These are phyloP conservation scores for Autographa pulchrina DNA, from an alignment of 2,888 invertebrate genomes.

Conservation along the genomic window DNA sequence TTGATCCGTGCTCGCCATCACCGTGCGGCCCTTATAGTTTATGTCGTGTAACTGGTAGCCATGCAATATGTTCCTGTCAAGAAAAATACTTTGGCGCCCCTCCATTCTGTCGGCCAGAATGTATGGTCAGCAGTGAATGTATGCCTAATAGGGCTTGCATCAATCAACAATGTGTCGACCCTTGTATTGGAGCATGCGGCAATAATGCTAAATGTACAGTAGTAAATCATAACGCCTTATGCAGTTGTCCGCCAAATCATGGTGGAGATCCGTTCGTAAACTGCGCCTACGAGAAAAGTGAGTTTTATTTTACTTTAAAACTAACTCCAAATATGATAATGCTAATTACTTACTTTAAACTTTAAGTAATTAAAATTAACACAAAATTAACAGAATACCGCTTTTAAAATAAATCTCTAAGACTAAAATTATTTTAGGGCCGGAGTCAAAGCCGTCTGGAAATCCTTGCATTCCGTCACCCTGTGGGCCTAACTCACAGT, in stretches of 20 bases:
- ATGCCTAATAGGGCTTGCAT: conserved; percentile 94
- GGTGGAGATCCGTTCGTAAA: conserved; percentile 95
- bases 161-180: conserved; percentile 94
- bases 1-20: conserved; percentile 90
- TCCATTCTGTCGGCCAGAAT: conserved; percentile 94
- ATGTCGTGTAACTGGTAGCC: conserved; percentile 92
- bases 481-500: conserved; percentile 95
- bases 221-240: conserved; percentile 95
- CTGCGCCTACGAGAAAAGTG: conserved; percentile 92
- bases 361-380: not conserved
- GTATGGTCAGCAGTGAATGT: conserved; percentile 95
- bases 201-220: conserved; percentile 94
- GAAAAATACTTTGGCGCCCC: conserved; percentile 94
- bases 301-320: conserved; percentile 70
- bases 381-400: not conserved
- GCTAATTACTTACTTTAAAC: not conserved
- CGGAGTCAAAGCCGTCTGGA: conserved; percentile 87
- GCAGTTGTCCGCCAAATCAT: conserved; percentile 93
- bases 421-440: conserved; percentile 81
- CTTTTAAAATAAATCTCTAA: not conserved
- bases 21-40: conserved; percentile 95
- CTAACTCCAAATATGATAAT: conserved; percentile 12
- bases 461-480: conserved; percentile 95
- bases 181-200: conserved; percentile 95
- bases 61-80: conserved; percentile 95